Evolutionary conservation across 2,113 vertebrate genomes (phyloP), one percentile per base, ranked within the genome.

Genomic region (Hypomesus transpacificus): DNA sequence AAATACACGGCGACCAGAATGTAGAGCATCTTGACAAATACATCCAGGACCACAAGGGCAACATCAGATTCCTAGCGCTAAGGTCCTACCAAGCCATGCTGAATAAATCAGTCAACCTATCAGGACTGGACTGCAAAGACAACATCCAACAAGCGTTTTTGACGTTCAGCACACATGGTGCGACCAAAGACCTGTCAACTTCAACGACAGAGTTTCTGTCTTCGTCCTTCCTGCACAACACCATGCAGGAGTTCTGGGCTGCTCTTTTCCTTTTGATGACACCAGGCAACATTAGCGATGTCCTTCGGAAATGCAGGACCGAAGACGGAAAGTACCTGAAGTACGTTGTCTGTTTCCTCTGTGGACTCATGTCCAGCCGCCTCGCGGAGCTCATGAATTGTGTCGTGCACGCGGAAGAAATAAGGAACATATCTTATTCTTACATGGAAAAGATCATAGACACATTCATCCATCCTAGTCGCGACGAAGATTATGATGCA

Each of bases 241-340:
- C 76, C 60, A 72, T 82, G 80, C 80, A 82, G 56, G 80, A 82
- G 53, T 82, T 82, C 69, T 82, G 73, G 73, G 70, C 76, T 67
- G 74, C 80, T 53, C 76, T 82, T 24, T 82, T 34, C 59, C 54
- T 82, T 0, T 31, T 73, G 60, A 56, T 79, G 61, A 56, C 60
- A 50, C 76, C 73, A 57, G 58, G 54, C 17, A 63, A 71, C 5
- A 82, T 82, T 18, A 28, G 56, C 3, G 7, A 39, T 16, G 46
- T 76, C 5, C 58, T 82, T 50, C 14, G 62, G 14, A 34, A 52
- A 46, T 76, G 76, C 57, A 26, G 28, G 58, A 82, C 26, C 17
- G 52, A 75, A 46, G 79, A 78, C 7, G 74, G 64, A 56, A 79
- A 73, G 52, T 72, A 82, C 31, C 62, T 82, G 63, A 79, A 74